A percentile compares a stretch with the other conserved stretches of the same genome.
Conservation (phyloP, 1,140 invertebrate species). For the Chymomyza costata region DNA sequence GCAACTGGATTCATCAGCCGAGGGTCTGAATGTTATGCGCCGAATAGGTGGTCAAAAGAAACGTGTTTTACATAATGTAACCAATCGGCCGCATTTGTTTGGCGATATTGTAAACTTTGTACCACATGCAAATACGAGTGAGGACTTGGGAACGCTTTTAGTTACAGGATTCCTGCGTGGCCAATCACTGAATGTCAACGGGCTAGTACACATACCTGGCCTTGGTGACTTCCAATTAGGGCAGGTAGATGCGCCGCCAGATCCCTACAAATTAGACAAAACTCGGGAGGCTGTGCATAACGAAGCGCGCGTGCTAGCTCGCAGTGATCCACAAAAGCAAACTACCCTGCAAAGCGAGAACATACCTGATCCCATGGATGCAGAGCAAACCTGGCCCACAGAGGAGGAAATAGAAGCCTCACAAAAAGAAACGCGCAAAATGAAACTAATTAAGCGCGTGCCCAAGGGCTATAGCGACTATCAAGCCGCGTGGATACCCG, state of each 20-base stretch:
- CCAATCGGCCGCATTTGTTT: conserved; percentile 86
- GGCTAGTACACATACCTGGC: conserved; percentile 91
- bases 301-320: conserved; percentile 78
- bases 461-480: conserved; percentile 95
- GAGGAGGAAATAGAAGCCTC: conserved; percentile 90
- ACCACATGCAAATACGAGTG: conserved; percentile 76
- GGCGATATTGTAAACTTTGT: conserved; percentile 87
- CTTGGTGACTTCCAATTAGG: conserved; percentile 94
- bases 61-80: conserved; percentile 83
- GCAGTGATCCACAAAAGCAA: conserved; percentile 82
- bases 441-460: conserved; percentile 86
- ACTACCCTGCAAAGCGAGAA: conserved; percentile 88
- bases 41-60: conserved; percentile 89
- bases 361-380: conserved; percentile 92
- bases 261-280: conserved; percentile 85
- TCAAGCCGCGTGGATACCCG: conserved; percentile 96
- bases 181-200: conserved; percentile 88
- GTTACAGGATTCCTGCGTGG: conserved; percentile 91
- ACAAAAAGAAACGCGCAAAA: conserved; percentile 79
- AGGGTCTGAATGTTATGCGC: conserved; percentile 87
- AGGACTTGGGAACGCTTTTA: conserved; percentile 83
- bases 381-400: conserved; percentile 97
- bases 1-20: conserved; percentile 83
- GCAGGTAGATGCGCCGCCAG: conserved; percentile 84
- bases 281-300: conserved; percentile 66